Percentiles rank a stretch among this genome's conserved stretches.
phyloP scores from a whole-genome alignment of 2,888 invertebrate species.

The Nyleta sp. region DNA sequence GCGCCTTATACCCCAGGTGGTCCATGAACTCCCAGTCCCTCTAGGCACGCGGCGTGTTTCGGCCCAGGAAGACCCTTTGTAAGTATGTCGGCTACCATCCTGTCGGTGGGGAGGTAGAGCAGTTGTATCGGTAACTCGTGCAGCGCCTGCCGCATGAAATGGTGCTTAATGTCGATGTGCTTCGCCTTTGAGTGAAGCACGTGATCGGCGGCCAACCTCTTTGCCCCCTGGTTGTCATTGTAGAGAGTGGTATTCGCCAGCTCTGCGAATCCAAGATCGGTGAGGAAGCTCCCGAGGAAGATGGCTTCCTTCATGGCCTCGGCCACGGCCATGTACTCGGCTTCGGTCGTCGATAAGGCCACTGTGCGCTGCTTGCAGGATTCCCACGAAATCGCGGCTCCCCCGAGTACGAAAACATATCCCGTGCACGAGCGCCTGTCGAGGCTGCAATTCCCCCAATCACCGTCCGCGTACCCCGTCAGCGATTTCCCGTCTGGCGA shows the following conservation, averaged over 20 bases:
- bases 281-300: conserved; percentile 5
- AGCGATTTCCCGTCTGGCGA: background rate
- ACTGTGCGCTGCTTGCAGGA: conserved; percentile 15
- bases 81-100: background rate
- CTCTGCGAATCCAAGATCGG: conserved; percentile 25
- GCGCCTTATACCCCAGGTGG: too few species aligned
- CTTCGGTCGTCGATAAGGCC: background rate
- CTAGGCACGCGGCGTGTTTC: too few species aligned
- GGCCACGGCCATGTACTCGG: background rate
- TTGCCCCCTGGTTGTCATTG: conserved; percentile 59
- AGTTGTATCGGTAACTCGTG: background rate
- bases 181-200: conserved; percentile 6
- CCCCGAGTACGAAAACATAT: conserved; percentile 13
- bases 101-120: background rate
- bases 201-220: conserved; percentile 47
- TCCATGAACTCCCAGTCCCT: too few species aligned
- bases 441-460: conserved; percentile 4
- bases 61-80: background rate
- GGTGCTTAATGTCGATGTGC: background rate
- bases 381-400: conserved; percentile 19
- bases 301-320: conserved; percentile 5
- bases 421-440: conserved; percentile 22
- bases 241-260: conserved; percentile 22
- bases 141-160: background rate
- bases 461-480: conserved; percentile 2